Base-by-base conservation (phyloP, 2,888 invertebrate species). In the Cyclophora albipunctata region DNA sequence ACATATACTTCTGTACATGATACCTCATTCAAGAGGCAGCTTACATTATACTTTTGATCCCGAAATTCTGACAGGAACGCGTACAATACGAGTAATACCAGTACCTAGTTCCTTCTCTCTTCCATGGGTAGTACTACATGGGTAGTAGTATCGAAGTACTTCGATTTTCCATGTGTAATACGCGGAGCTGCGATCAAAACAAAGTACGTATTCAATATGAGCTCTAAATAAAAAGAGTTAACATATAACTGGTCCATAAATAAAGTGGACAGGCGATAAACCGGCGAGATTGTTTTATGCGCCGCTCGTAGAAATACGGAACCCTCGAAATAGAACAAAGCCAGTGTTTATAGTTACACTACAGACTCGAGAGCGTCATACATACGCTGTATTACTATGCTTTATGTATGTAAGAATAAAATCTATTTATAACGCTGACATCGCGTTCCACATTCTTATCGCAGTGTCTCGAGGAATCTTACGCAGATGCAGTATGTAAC, bases 391-490 rank as follows among this genome's bases (percentile, higher is more conserved):
- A 77, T 78, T 73, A 76, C 71, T 68, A 65, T 72, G 67, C 74
- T 77, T 75, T 73, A 74, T 73, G 68, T 78, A 66, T 62, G 59
- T 64, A 72, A 65, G 81, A 81, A 83, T 84, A 78, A 80, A 80
- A 71, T 81, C 86, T 86, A 87, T 86, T 86, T 84, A 83, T 87
- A 86, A 79, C 70, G 81, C 78, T 84, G 85, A 86, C 83, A 84
- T 70, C 69, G 57, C 76, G 83, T 69, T 78, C 83, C 65, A 84
- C 79, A 87, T 85, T 82, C 83, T 86, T 87, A 87, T 86, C 86
- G 81, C 72, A 64, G 53, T 62, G 71, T 69, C 63, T 68, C 67
- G 64, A 68, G 69, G 71, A 71, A 77, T 77, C 78, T 74, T 66
- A 69, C 65, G 64, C 76, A 83, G 75, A 81, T 80, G 76, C 69